Evolutionary conservation across 2,113 vertebrate species (phyloP).

Genomic region (Pseudolaguvia tuberculata): DNA sequence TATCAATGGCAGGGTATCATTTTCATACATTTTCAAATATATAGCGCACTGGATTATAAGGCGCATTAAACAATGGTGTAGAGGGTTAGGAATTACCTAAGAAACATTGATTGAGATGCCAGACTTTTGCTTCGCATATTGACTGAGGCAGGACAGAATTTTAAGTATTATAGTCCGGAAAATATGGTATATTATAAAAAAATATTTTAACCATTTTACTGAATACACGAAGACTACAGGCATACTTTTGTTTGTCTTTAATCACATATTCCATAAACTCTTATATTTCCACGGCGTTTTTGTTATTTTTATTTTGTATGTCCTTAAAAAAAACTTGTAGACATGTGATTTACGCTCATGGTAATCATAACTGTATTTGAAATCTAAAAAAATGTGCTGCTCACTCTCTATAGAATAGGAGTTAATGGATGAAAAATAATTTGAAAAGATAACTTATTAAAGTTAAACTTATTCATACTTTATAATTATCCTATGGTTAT

Average conservation of each 20-base stretch:
- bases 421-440: too few relatives aligned
- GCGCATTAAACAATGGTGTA: too few relatives aligned
- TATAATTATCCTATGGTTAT: not conserved
- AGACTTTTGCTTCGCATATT: too few relatives aligned
- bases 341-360: not conserved
- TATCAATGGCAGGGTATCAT: too few relatives aligned
- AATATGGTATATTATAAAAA: not conserved
- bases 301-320: not conserved
- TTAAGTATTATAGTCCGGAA: too few relatives aligned
- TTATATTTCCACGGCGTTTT: slow-evolving; percentile 8
- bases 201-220: not conserved
- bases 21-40: too few relatives aligned
- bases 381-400: not conserved
- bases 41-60: too few relatives aligned
- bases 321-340: not conserved
- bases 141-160: too few relatives aligned
- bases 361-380: not conserved
- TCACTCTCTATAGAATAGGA: not conserved
- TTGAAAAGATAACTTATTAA: not conserved
- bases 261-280: slow-evolving; percentile 16
- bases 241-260: not conserved
- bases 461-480: not conserved
- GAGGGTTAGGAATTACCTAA: too few relatives aligned
- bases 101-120: too few relatives aligned
- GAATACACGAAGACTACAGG: not conserved